Evolutionary conservation across 2,797 vertebrate genomes (phyloP), one percentile per base, ranked within the genome.

Genomic region (Notoglanidium macrostoma): DNA sequence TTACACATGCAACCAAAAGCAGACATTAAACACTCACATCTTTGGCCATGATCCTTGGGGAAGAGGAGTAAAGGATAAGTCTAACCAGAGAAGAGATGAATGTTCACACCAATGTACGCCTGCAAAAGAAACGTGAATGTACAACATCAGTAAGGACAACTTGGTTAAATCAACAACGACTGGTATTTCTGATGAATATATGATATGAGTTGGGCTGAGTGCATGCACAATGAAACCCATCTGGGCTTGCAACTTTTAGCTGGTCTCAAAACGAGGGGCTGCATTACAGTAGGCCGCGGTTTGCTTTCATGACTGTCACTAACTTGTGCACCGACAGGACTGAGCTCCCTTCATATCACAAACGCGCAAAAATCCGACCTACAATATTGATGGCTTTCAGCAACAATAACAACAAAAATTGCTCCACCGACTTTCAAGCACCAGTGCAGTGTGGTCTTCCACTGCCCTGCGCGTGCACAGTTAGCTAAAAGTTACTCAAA

Each of bases 31-130:
- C 54, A 94, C 95, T 95, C 91, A 96, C 96, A 96, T 96, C 96
- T 96, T 96, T 96, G 95, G 96, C 96, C 96, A 96, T 96, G 94
- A 95, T 96, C 95, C 95, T 91, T 95, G 93, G 94, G 94, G 95
- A 94, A 93, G 89, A 91, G 92, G 87, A 91, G 91, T 90, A 88
- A 91, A 90, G 92, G 92, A 90, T 93, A 84, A 89, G 89, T 90
- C 70, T 92, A 89, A 92, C 94, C 92, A 88, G 84, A 89, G 89
- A 91, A 90, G 91, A 87, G 90, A 84, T 76, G 87, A 87, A 83
- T 86, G 91, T 84, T 88, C 85, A 87, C 89, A 78, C 88, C 73
- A 87, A 67, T 83, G 89, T 93, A 90, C 92, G 85, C 91, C 94
- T 94, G 91, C 86, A 83, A 92, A 44, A 92, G 32, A 93, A 87